Base-by-base conservation (phyloP, 2,113 vertebrate genomes). In the Anoplopoma fimbria region DNA sequence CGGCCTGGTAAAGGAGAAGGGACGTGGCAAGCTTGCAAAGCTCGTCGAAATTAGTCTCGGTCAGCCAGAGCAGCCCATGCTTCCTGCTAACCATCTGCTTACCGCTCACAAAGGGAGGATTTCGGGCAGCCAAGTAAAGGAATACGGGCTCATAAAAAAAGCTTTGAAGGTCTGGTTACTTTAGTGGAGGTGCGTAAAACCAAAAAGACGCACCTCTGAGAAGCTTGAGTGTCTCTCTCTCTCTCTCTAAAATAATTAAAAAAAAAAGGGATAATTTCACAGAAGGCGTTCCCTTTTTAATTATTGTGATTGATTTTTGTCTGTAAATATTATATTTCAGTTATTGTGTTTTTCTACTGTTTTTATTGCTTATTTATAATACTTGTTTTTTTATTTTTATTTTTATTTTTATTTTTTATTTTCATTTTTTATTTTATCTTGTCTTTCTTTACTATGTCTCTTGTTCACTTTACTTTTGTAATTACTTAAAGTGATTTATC, bases 81-180 rank as follows among this genome's bases (percentile, higher is more conserved):
- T 97, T 98, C 97, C 97, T 97, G 97, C 97, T 96, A 97, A 98
- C 97, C 97, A 99, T 98, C 97, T 99, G 98, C 97, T 97, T 96
- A 96, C 94, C 95, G 95, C 95, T 93, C 96, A 98, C 97, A 99
- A 99, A 97, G 95, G 97, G 95, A 94, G 97, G 97, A 98, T 98
- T 98, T 98, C 95, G 94, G 87, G 76, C 79, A 36, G 88, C 79
- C 90, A 75, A 93, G 93, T 94, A 90, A 90, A 91, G 90, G 92
- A 91, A 94, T 93, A 95, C 61, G 78, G 88, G 86, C 87, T 90
- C 85, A 92, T 92, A 87, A 92, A 91, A 93, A 93, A 31, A 94
- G 91, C 95, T 95, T 94, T 96, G 94, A 94, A 91, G 91, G 88
- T 83, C 89, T 95, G 76, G 95, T 96, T 94, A 95, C 94, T 93